phyloP scores from a whole-genome alignment of 2,113 vertebrate species.

The Gymnarchus niloticus region DNA sequence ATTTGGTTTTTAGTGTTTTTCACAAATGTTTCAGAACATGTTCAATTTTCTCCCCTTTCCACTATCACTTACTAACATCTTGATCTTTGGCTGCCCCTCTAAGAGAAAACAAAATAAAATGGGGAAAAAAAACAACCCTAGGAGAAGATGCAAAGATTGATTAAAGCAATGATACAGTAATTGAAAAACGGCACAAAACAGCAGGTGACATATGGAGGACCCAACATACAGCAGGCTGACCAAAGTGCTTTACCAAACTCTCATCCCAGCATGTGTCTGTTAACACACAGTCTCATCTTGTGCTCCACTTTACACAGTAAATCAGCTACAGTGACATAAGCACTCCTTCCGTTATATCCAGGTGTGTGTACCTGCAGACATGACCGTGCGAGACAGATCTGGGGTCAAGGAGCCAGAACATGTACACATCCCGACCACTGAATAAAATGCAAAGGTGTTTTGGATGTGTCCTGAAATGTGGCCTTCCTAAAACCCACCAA shows the following conservation, averaged over 20 bases:
- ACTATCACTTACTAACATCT: slow-evolving; percentile 30
- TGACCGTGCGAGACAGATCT: neutral
- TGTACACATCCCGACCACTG: neutral
- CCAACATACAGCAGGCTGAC: neutral
- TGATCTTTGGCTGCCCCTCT: neutral
- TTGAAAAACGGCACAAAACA: slow-evolving; percentile 61
- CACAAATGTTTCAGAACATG: neutral
- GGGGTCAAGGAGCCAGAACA: neutral
- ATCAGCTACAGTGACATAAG: neutral
- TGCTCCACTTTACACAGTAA: neutral
- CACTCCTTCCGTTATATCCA: neutral
- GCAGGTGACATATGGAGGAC: slow-evolving; percentile 67
- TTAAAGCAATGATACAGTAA: slow-evolving; percentile 59
- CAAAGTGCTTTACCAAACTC: neutral
- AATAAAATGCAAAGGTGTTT: neutral
- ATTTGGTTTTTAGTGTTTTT: neutral
- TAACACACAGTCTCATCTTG: neutral
- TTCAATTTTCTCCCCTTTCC: slow-evolving; percentile 24
- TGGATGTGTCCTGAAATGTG: neutral
- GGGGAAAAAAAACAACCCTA: slow-evolving; percentile 56
- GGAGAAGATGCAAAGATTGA: slow-evolving; percentile 62
- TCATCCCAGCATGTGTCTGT: neutral
- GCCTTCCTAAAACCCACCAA: neutral
- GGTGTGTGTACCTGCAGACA: neutral
- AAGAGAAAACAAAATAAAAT: slow-evolving; percentile 30